A percentile compares a stretch with the other conserved stretches of the same genome.
Evolutionary conservation across 2,797 vertebrate species (phyloP).

Genomic region (Perodicticus potto): DNA sequence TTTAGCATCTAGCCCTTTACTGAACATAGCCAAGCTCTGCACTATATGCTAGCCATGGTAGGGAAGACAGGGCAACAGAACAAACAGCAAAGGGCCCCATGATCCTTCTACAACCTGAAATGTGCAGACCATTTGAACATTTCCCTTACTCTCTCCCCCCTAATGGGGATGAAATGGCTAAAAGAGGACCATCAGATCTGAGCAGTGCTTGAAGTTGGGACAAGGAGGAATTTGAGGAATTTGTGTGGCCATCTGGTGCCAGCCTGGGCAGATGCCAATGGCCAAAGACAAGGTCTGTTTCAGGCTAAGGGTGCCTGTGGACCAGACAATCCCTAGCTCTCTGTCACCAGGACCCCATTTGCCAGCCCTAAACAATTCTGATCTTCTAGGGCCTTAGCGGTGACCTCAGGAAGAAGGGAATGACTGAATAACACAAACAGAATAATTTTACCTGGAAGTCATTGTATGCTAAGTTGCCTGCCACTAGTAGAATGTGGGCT

Average conservation of each 20-base stretch:
- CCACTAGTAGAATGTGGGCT: neutral
- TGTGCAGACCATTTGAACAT: neutral
- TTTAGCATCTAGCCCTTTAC: neutral
- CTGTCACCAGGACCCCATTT: neutral
- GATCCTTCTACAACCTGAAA: neutral
- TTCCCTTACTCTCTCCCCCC: neutral
- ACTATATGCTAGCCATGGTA: neutral
- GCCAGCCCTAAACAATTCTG: neutral
- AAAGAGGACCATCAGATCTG: neutral
- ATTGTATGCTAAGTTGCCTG: conserved; percentile 3
- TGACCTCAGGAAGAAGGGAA: neutral
- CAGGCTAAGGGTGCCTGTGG: neutral
- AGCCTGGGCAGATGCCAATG: neutral
- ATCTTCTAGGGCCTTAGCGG: neutral
- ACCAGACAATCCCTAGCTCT: neutral
- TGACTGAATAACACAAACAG: neutral
- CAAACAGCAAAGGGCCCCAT: neutral
- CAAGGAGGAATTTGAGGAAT: neutral
- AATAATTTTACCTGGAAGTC: neutral
- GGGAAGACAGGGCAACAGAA: neutral
- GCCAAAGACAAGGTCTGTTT: neutral
- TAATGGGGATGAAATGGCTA: neutral
- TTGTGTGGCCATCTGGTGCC: neutral
- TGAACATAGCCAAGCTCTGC: neutral
- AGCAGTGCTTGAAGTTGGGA: neutral